Evolutionary conservation across 2,888 invertebrate genomes (phyloP).

Genomic region (Scotopteryx bipunctaria): DNA sequence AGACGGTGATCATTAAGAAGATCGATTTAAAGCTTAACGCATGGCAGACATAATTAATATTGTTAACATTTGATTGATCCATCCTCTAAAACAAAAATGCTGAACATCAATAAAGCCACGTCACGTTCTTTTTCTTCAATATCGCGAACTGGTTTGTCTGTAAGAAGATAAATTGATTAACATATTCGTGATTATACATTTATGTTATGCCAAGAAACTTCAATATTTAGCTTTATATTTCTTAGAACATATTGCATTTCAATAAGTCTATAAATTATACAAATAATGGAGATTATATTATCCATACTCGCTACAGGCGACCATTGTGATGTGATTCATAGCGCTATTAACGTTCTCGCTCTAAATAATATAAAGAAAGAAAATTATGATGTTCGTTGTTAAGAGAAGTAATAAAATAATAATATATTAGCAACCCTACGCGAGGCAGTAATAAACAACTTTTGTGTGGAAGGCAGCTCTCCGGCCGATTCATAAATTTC

Average conservation of each 20-base stretch:
- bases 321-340: conserved; percentile 67
- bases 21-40: conserved; percentile 63
- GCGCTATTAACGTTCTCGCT: conserved; percentile 65
- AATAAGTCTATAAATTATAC: conserved; percentile 58
- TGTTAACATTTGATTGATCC: conserved; percentile 68
- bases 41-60: conserved; percentile 71
- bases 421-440: conserved; percentile 73
- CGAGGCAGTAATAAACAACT: conserved; percentile 73
- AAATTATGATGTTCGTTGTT: conserved; percentile 67
- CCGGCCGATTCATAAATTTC: conserved; percentile 78
- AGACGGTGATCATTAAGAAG: conserved; percentile 43
- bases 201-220: conserved; percentile 7
- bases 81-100: conserved; percentile 47
- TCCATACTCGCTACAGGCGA: conserved; percentile 62
- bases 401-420: conserved; percentile 60
- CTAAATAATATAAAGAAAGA: conserved; percentile 67
- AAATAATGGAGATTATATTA: conserved; percentile 68
- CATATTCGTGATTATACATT: background rate
- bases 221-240: conserved; percentile 14
- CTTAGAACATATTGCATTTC: conserved; percentile 36
- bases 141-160: conserved; percentile 6
- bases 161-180: conserved; percentile 9
- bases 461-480: conserved; percentile 80
- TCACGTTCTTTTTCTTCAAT: conserved; percentile 5
- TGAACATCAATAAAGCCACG: background rate